Evolutionary conservation across 2,888 invertebrate species (phyloP).

Genomic region (Agrotis exclamationis): DNA sequence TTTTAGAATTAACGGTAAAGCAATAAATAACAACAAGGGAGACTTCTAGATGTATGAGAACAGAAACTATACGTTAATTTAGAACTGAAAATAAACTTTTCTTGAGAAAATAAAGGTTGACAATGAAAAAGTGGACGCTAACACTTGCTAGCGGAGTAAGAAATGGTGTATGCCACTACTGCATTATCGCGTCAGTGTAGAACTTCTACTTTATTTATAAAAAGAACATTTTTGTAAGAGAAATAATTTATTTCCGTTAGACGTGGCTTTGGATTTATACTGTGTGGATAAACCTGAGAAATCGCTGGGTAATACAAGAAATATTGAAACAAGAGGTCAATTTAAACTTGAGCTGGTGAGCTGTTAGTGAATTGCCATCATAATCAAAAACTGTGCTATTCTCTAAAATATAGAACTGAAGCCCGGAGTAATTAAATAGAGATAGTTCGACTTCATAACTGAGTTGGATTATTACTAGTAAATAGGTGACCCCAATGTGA

Average conservation of each 20-base stretch:
- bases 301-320: not conserved
- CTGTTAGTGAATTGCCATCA: too few species aligned
- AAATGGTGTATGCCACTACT: slow-evolving; percentile 57
- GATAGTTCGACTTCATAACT: too few species aligned
- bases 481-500: too few species aligned
- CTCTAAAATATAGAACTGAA: too few species aligned
- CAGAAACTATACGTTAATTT: slow-evolving; percentile 53
- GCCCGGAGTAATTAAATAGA: too few species aligned
- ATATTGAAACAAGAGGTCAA: not conserved
- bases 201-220: slow-evolving; percentile 29
- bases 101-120: slow-evolving; percentile 64
- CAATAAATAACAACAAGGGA: slow-evolving; percentile 34
- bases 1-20: slow-evolving; percentile 14
- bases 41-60: slow-evolving; percentile 40
- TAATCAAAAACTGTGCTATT: too few species aligned
- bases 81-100: slow-evolving; percentile 59
- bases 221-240: slow-evolving; percentile 37
- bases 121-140: slow-evolving; percentile 57
- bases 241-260: slow-evolving; percentile 39
- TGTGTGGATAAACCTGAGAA: slow-evolving; percentile 17
- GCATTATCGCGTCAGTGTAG: slow-evolving; percentile 53
- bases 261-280: slow-evolving; percentile 27
- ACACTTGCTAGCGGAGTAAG: slow-evolving; percentile 56
- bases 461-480: too few species aligned
- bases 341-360: too few species aligned